Evolutionary conservation across 2,888 invertebrate genomes (phyloP), one percentile per base, ranked within the genome.

Genomic region (Ormyrus labotus): DNA sequence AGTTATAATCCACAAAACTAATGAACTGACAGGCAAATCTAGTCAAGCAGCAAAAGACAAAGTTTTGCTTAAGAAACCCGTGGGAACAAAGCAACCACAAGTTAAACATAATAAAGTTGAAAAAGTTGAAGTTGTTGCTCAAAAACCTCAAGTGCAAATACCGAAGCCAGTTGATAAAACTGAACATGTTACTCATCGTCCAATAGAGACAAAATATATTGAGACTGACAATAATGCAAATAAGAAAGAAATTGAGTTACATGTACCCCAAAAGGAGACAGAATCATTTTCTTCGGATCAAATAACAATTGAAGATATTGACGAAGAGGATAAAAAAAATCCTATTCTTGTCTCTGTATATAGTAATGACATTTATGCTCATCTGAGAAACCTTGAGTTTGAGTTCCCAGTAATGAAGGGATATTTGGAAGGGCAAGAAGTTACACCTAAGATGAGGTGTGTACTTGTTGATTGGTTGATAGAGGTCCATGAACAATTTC

Each of bases 401-500:
- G 92, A 93, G 84, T 95, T 94, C 89, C 92, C 93, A 4, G 93
- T 98, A 78, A 90, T 91, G 58, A 89, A 91, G 19, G 92, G 94
- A 86, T 95, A 95, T 90, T 92, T 98, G 84, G 92, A 92, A 64
- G 94, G 93, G 55, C 95, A 96, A 81, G 91, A 93, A 91, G 92
- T 98, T 10, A 96, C 95, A 10, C 93, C 95, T 0, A 95, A 94
- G 86, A 99, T 99, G 98, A 93, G 99, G 82, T 92, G 95, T 11
- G 95, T 98, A 68, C 93, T 99, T 13, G 93, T 99, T 81, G 97
- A 99, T 90, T 99, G 99, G 99, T 92, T 99, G 73, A 95, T 97
- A 13, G 97, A 98, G 87, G 97, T 99, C 8, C 97, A 98, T 85
- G 92, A 93, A 70, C 96, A 97, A 88, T 99, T 98, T 91, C 95